These are phyloP conservation scores for Malthinus flaveolus DNA, from an alignment of 2,888 invertebrate species.

Conservation along the genomic window DNA sequence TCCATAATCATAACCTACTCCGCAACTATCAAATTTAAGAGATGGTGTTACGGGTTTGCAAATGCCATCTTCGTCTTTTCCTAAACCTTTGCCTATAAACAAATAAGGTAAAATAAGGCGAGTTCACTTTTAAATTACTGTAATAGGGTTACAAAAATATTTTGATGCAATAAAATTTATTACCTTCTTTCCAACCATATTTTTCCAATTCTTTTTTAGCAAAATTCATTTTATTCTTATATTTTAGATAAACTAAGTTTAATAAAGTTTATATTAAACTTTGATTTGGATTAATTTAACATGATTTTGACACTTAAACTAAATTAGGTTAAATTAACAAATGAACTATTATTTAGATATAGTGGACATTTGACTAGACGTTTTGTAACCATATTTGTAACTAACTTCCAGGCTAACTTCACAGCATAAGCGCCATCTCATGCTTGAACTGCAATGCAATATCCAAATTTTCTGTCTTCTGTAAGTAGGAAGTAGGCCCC, in stretches of 20 bases:
- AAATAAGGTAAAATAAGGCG: constrained; percentile 31
- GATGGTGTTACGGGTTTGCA: constrained; percentile 75
- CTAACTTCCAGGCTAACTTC: too few relatives aligned
- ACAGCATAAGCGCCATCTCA: too few relatives aligned
- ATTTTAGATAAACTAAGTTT: neutral
- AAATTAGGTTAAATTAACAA: too few relatives aligned
- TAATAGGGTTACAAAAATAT: constrained; percentile 25
- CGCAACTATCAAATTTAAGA: constrained; percentile 77
- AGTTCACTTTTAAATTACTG: neutral
- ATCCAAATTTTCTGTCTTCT: too few relatives aligned
- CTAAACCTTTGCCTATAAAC: constrained; percentile 76
- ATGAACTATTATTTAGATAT: too few relatives aligned
- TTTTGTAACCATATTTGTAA: too few relatives aligned
- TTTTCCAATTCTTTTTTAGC: constrained; percentile 72
- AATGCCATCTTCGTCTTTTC: constrained; percentile 80
- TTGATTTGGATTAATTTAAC: too few relatives aligned
- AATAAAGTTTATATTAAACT: too few relatives aligned
- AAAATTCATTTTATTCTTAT: constrained; percentile 62
- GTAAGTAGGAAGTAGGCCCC: too few relatives aligned
- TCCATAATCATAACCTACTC: constrained; percentile 76
- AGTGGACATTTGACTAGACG: too few relatives aligned
- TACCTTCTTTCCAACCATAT: constrained; percentile 76
- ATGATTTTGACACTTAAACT: too few relatives aligned
- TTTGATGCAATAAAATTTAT: constrained; percentile 27
- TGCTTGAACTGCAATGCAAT: too few relatives aligned